Evolutionary conservation across 1,140 invertebrate species (phyloP), one percentile per base, ranked within the genome.

Genomic region (Propsilocerus akamusi): DNA sequence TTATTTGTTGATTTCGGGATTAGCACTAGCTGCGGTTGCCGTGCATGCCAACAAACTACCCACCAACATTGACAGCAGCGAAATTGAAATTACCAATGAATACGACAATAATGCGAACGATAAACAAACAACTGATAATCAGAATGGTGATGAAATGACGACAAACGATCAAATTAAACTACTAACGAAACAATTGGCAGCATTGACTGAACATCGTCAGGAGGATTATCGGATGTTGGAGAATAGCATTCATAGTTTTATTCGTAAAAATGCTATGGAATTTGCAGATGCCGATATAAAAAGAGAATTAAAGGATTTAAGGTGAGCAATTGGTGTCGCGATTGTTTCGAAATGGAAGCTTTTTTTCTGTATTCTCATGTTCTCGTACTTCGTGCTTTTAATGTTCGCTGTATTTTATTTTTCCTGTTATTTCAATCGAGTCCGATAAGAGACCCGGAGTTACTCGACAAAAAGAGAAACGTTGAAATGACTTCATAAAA

Each of bases 221-320:
- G 34, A 41, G 34, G 34, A 41, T 41, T 41, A 41, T 20, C 34
- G 34, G 5, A 22, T 41, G 34, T 41, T 41, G 4, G 34, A 41
- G 17, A 4, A 20, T 6, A 41, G 34, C 10, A 14, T 41, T 20
- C 34, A 17, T 41, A 5, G 14, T 8, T 17, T 17, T 41, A 20
- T 41, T 7, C n/a, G 22, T 7, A 41, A 41, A 17, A 14, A 41
- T 41, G 17, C 22, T n/a, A 4, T 20, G 14, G 34, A 41, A 17
- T 41, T 20, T 41, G 22, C 22, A 41, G 22, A 41, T 41, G 34
- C 22, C 17, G 34, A 41, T 20, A 41, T 41, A 41, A 41, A 41
- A 41, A 41, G 14, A 20, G 34, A 41, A 41, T 41, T 41, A 41
- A 41, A 41, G 34, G 34, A 41, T 41, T 41, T 41, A 41, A 41